These are phyloP conservation scores for Puntigrus tetrazona DNA, from an alignment of 2,113 vertebrate genomes.

Conservation along the genomic window DNA sequence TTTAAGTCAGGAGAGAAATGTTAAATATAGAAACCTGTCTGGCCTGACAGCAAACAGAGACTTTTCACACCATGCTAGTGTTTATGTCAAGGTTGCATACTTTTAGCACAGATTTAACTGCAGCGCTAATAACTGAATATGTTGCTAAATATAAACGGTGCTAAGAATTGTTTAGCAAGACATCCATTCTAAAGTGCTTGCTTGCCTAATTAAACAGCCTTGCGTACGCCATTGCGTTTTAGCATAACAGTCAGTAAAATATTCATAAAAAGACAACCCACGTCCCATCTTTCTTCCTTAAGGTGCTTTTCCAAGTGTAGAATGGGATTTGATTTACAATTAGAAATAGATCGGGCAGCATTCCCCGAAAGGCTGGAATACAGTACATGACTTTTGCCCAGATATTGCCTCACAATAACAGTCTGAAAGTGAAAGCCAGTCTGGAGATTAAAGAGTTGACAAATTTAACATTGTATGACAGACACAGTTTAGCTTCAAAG, in stretches of 20 bases:
- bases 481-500: neutral
- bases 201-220: neutral
- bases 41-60: conserved; percentile 6
- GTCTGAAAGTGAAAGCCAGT: neutral
- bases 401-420: neutral
- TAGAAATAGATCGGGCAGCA: neutral
- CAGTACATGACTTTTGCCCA: neutral
- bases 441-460: neutral
- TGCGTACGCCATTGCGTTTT: neutral
- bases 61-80: conserved; percentile 8
- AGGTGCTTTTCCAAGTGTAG: neutral
- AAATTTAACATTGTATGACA: neutral
- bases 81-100: neutral
- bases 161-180: neutral
- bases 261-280: neutral
- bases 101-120: neutral
- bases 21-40: conserved; percentile 10
- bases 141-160: neutral
- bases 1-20: neutral
- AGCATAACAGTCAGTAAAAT: neutral
- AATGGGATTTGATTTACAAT: neutral
- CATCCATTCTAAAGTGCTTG: neutral
- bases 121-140: neutral
- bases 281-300: neutral
- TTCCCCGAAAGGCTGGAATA: neutral